phyloP scores from a whole-genome alignment of 2,888 invertebrate species.

The Ornithoptera alexandrae region DNA sequence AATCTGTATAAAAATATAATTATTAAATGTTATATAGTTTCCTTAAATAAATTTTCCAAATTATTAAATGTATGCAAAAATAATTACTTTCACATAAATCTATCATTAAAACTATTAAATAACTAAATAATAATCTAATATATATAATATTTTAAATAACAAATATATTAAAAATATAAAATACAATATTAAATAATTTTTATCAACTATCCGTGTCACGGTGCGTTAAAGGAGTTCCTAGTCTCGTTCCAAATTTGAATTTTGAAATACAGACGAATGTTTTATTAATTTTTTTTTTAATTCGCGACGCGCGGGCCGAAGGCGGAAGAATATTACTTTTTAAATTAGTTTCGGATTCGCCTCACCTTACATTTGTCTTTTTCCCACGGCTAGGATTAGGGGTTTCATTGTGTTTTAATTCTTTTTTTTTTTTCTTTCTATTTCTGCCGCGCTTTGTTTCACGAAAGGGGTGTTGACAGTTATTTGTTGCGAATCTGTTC shows the following conservation, averaged over 20 bases:
- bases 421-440: slow-evolving; percentile 53
- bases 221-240: no score
- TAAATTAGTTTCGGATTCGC: slow-evolving; percentile 78
- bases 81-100: no score
- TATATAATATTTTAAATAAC: slow-evolving; percentile 13
- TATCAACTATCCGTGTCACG: no score
- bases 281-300: slow-evolving; percentile 35
- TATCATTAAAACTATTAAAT: no score
- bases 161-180: no score
- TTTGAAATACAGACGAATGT: background rate
- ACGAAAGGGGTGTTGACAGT: slow-evolving; percentile 79
- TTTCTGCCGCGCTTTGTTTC: slow-evolving; percentile 71
- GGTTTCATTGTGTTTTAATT: slow-evolving; percentile 62
- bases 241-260: slow-evolving; percentile 1
- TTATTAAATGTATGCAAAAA: no score
- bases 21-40: no score
- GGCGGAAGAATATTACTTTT: slow-evolving; percentile 76
- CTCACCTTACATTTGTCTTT: slow-evolving; percentile 73
- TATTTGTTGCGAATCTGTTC: slow-evolving; percentile 76
- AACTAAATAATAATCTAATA: no score
- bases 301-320: slow-evolving; percentile 49
- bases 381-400: slow-evolving; percentile 78
- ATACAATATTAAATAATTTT: no score
- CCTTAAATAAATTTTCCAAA: no score
- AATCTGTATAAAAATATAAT: no score